Conservation (phyloP, 2,113 vertebrate genomes). For the Podarcis muralis region DNA sequence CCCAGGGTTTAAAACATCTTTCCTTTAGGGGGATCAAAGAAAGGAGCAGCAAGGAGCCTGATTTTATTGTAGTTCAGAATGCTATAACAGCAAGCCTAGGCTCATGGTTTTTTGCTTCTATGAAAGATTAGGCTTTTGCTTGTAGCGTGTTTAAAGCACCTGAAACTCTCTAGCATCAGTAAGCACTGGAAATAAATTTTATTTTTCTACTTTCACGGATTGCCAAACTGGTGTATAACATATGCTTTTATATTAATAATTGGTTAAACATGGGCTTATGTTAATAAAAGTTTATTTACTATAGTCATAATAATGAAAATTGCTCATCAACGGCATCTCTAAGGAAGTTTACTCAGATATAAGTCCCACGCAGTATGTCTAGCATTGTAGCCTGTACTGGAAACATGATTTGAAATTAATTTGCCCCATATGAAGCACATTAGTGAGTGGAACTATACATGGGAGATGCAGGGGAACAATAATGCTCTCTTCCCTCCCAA, state of each 20-base stretch:
- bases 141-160: neutral
- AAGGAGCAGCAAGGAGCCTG: neutral
- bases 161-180: neutral
- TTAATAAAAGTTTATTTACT: neutral
- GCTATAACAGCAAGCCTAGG: neutral
- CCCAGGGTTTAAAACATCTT: slow-evolving; percentile 11
- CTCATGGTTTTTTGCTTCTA: neutral
- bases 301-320: neutral
- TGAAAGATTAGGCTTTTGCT: neutral
- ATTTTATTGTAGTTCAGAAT: neutral
- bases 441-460: neutral
- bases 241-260: neutral
- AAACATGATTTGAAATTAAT: neutral
- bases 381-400: neutral
- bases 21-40: neutral
- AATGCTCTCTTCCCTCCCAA: neutral
- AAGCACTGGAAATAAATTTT: neutral
- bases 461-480: neutral
- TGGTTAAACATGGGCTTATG: neutral
- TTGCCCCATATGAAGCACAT: neutral
- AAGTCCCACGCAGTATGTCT: too few species aligned
- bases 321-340: too few species aligned
- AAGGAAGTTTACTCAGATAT: neutral
- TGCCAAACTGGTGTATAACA: neutral
- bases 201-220: neutral